Percentiles rank a stretch among this genome's conserved stretches.
Conservation (phyloP, 2,113 vertebrate species). For the Corydoras sp. region DNA sequence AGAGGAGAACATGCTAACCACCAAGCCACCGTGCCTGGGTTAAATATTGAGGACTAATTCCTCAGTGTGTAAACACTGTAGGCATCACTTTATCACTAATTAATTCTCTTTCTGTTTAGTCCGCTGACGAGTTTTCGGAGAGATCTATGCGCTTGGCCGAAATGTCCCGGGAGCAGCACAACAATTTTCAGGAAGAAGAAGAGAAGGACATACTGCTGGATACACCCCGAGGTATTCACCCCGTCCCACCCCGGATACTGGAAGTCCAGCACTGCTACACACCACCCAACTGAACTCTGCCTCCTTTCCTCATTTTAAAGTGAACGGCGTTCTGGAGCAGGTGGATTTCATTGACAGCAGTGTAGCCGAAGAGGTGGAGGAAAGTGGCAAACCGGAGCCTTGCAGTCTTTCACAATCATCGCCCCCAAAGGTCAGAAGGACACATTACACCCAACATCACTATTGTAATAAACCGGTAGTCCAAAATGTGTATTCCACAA, state of each 20-base stretch:
- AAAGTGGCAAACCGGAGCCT: slow-evolving; percentile 43
- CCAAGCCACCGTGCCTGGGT: no score
- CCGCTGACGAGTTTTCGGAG: slow-evolving; percentile 81
- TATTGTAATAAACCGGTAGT: background rate
- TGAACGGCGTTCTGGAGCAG: slow-evolving; percentile 68
- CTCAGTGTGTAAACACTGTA: no score
- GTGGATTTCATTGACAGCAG: slow-evolving; percentile 74
- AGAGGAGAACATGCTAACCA: no score
- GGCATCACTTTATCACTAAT: no score
- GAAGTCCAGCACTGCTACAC: no score
- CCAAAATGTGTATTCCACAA: no score
- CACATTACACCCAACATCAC: background rate
- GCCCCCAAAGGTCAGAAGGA: slow-evolving; percentile 47
- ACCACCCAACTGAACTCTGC: background rate
- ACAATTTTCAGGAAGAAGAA: slow-evolving; percentile 66
- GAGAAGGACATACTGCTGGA: slow-evolving; percentile 40
- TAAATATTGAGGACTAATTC: no score
- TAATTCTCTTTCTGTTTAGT: slow-evolving; percentile 55
- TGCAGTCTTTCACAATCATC: slow-evolving; percentile 33
- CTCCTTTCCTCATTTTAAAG: slow-evolving; percentile 40
- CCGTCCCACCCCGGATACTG: background rate
- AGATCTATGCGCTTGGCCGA: slow-evolving; percentile 76
- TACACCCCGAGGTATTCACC: slow-evolving; percentile 28
- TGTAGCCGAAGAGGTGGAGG: slow-evolving; percentile 68
- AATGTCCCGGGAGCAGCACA: slow-evolving; percentile 71